Evolutionary conservation across 2,113 vertebrate species (phyloP).

Genomic region (Paracanthobrama guichenoti): DNA sequence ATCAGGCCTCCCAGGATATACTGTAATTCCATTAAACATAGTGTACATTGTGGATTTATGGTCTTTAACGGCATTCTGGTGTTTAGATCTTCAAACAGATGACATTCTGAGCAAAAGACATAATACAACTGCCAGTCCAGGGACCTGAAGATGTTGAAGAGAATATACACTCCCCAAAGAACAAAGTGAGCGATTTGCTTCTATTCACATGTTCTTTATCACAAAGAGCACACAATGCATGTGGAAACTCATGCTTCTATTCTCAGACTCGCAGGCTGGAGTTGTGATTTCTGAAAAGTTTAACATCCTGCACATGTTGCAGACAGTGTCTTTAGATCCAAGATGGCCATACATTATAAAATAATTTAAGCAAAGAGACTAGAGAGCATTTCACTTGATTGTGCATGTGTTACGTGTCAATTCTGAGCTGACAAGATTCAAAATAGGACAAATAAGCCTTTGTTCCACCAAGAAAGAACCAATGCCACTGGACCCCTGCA

Average conservation of each 20-base stretch:
- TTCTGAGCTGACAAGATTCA: constrained; percentile 1
- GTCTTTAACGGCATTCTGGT: constrained; percentile 43
- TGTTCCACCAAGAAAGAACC: background rate
- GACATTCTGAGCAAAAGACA: constrained; percentile 52
- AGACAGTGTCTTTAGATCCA: background rate
- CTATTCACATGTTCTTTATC: constrained; percentile 21
- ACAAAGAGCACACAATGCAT: constrained; percentile 26
- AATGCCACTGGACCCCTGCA: background rate
- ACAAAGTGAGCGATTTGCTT: constrained; percentile 31
- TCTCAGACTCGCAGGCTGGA: background rate
- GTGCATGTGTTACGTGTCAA: background rate
- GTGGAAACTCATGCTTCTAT: background rate
- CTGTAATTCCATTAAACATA: constrained; percentile 50
- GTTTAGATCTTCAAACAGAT: constrained; percentile 58
- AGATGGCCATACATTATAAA: background rate
- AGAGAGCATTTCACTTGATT: background rate
- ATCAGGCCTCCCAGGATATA: constrained; percentile 55
- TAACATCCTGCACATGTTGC: constrained; percentile 2
- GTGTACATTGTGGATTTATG: constrained; percentile 57
- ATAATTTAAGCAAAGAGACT: background rate
- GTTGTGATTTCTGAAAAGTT: background rate
- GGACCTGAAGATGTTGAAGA: background rate
- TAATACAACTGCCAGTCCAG: constrained; percentile 50
- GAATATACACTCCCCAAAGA: constrained; percentile 31
- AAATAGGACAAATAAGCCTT: background rate